Base-by-base conservation (phyloP, 2,113 vertebrate genomes). In the Mustela nigripes region DNA sequence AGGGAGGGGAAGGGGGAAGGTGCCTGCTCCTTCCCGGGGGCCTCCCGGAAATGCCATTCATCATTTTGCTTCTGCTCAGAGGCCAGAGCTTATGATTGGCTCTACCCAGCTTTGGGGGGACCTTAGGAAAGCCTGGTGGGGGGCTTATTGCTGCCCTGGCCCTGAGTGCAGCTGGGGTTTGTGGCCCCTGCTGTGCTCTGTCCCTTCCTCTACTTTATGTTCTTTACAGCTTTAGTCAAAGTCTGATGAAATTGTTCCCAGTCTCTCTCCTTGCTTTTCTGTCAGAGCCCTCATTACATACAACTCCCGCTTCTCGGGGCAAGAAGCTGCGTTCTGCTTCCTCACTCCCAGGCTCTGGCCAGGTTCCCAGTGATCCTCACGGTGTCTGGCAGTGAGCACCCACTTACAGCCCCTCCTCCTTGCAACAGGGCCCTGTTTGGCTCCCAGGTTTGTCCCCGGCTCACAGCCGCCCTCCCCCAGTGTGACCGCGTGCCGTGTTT, bases 381-480 rank as follows among this genome's bases (percentile, higher is more conserved):
- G 48, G 45, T 24, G 9, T 89, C 28, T 22, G 0, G 8, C 11
- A 4, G 50, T 1, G 1, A 21, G 33, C 19, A 79, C 56, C 48
- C 12, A 24, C 15, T 24, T 36, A 21, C 6, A 19, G 12, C 5
- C 50, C 22, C 53, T 60, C 45, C 33, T 56, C 24, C 7, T 7
- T 14, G n/a, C 15, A 4, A 4, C 26, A 7, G 3, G 0, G 28
- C 19, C 24, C 36, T 21, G 0, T 28, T 16, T 36, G 45, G 56
- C 65, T 65, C 21, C 81, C 45, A 3, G 21, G 5, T 2, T 48
- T 36, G 42, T 50, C 39, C 50, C 12, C 4, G 24, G 48, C 45
- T 65, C 58, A 1, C 4, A 3, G 16, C 62, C 0, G 0, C 19
- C 3, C 8, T n/a, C n/a, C 74, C 36, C 26, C 4, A 0, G 19